A percentile compares a stretch with the other conserved stretches of the same genome.
phyloP scores from a whole-genome alignment of 2,888 invertebrate species.

The Pterostichus niger region DNA sequence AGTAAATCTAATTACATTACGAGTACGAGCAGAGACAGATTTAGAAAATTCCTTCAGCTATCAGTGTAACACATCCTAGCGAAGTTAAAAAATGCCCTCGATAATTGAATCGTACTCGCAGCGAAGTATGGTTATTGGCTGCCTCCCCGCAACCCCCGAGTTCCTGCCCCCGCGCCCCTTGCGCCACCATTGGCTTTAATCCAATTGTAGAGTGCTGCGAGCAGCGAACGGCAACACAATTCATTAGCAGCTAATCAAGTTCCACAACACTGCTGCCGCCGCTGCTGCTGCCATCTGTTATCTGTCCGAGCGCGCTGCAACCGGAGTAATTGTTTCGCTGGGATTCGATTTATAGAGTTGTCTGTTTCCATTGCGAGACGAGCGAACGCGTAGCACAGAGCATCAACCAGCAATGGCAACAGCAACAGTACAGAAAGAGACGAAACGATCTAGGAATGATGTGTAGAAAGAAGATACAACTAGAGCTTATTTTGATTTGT shows the following conservation, averaged over 20 bases:
- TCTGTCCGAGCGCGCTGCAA: constrained; percentile 71
- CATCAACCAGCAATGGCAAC: no score
- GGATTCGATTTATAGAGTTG: constrained; percentile 72
- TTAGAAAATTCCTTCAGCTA: not conserved
- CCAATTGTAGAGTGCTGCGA: constrained; percentile 71
- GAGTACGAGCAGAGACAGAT: not conserved
- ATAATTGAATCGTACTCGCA: constrained; percentile 44
- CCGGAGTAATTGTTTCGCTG: constrained; percentile 71
- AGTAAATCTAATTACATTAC: no score
- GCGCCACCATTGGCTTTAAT: constrained; percentile 71
- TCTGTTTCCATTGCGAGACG: constrained; percentile 29
- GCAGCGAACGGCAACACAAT: constrained; percentile 73
- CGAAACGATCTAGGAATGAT: no score
- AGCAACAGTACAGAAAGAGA: no score
- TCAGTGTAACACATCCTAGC: constrained; percentile 48
- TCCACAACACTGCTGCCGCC: constrained; percentile 74
- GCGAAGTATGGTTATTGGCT: constrained; percentile 43
- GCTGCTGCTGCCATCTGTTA: constrained; percentile 72
- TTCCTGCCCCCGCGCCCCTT: constrained; percentile 7
- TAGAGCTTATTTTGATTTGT: no score
- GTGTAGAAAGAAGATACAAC: no score
- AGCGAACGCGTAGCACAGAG: not conserved
- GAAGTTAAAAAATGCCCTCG: constrained; percentile 14
- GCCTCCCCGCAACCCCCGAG: not conserved
- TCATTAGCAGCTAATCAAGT: constrained; percentile 76